Conservation (phyloP, 2,797 vertebrate species). For the Presbytis comata region DNA sequence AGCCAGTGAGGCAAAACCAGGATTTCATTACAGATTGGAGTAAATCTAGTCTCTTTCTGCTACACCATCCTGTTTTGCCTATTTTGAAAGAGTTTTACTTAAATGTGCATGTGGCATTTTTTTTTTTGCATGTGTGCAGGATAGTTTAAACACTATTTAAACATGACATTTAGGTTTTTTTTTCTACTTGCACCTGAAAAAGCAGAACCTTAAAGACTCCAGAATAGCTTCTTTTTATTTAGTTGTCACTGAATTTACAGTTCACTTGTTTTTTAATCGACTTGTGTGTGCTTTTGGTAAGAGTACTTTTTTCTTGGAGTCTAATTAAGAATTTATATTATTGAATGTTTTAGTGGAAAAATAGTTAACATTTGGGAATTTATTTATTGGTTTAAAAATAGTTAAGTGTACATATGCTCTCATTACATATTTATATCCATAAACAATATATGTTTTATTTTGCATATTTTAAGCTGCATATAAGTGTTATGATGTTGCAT, state of each 20-base stretch:
- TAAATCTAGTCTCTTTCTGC: neutral
- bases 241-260: neutral
- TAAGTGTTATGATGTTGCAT: constrained; percentile 19
- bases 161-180: constrained; percentile 36
- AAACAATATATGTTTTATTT: constrained; percentile 47
- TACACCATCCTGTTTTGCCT: neutral
- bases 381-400: constrained; percentile 41
- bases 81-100: constrained; percentile 6
- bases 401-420: neutral
- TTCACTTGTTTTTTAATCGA: constrained; percentile 25
- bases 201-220: neutral
- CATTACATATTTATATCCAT: neutral
- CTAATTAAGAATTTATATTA: constrained; percentile 45
- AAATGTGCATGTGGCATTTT: neutral
- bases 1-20: neutral
- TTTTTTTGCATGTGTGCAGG: neutral
- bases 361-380: constrained; percentile 23
- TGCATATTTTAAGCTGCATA: constrained; percentile 10
- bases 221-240: constrained; percentile 2
- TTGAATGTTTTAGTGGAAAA: constrained; percentile 23
- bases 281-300: constrained; percentile 11
- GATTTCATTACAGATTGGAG: neutral
- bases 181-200: neutral
- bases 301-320: neutral
- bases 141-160: constrained; percentile 27